These are phyloP conservation scores for Anarsia innoxiella DNA, from an alignment of 2,888 invertebrate genomes.

Conservation along the genomic window DNA sequence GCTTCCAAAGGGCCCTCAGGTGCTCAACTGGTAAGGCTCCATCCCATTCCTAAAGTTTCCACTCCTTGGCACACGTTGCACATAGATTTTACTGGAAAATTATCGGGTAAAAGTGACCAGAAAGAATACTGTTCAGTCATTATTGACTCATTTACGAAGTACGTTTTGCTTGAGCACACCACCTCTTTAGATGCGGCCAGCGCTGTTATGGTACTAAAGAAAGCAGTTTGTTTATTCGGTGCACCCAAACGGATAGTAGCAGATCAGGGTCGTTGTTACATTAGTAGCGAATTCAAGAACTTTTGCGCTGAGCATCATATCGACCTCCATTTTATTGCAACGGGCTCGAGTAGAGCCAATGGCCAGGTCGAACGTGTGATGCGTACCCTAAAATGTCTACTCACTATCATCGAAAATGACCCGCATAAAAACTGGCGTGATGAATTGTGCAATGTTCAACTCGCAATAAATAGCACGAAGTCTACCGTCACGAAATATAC, in stretches of 20 bases:
- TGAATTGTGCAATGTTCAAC: slow-evolving; percentile 20
- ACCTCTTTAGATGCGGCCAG: slow-evolving; percentile 13
- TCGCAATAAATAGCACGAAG: slow-evolving; percentile 19
- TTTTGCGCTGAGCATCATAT: slow-evolving; percentile 21
- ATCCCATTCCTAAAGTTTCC: slow-evolving; percentile 20
- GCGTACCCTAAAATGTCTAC: slow-evolving; percentile 19
- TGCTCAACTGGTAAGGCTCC: slow-evolving; percentile 17
- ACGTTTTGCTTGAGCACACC: slow-evolving; percentile 20
- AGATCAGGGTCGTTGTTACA: slow-evolving; percentile 21
- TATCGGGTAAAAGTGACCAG: slow-evolving; percentile 25
- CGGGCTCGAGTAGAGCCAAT: slow-evolving; percentile 20
- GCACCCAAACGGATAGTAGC: slow-evolving; percentile 20
- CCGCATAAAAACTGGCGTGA: slow-evolving; percentile 20
- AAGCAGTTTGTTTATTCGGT: slow-evolving; percentile 23
- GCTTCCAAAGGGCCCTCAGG: slow-evolving; percentile 21
- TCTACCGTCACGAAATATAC: slow-evolving; percentile 16
- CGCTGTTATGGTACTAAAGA: slow-evolving; percentile 18
- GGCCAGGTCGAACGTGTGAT: slow-evolving; percentile 21
- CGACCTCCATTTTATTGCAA: slow-evolving; percentile 23
- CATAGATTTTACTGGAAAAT: slow-evolving; percentile 24
- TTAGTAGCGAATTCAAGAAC: slow-evolving; percentile 17
- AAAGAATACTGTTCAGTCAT: slow-evolving; percentile 25
- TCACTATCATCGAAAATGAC: slow-evolving; percentile 20
- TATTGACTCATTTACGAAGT: slow-evolving; percentile 26
- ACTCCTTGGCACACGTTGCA: slow-evolving; percentile 27